Evolutionary conservation across 2,888 invertebrate genomes (phyloP), one percentile per base, ranked within the genome.

Genomic region (Thalpophila matura): DNA sequence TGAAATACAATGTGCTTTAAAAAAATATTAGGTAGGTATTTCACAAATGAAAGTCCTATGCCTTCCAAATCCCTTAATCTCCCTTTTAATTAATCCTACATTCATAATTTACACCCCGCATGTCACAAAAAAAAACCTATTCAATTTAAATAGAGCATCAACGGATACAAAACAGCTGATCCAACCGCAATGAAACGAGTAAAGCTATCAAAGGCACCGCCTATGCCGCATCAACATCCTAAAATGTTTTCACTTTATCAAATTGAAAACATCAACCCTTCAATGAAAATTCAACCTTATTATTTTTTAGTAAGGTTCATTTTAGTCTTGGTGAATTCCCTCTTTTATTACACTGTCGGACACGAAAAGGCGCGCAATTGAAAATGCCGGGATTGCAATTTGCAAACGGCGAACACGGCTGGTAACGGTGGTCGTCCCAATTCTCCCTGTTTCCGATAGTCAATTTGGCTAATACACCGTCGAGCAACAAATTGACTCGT

Each of bases 181-280:
- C 55, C 35, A 43, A 71, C 56, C 56, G 33, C 26, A 69, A 31
- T 55, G 47, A 69, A 65, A 77, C 49, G 35, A 65, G 51, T 55
- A 33, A 50, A 61, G 49, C 60, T 24, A 63, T 77, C 43, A 70
- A 70, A 63, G 38, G 55, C 43, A 60, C 59, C 62, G 51, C 57
- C 57, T 66, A 56, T 49, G 35, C 26, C 57, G 31, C 37, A 56
- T 57, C 58, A 60, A 77, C 59, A 66, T 59, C 38, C 60, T 56
- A 64, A 75, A 74, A 59, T 67, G 59, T 66, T 69, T 74, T 58
- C 63, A 66, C 74, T 77, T 63, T 66, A 70, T 63, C 55, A 77
- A 76, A 77, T 66, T 77, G 66, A 56, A 76, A 65, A 50, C 18
- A 24, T 7, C 0, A 40, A 6, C n/a, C 0, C 0, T 0, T 0